phyloP scores from a whole-genome alignment of 2,888 invertebrate species.

The Sicus ferrugineus region DNA sequence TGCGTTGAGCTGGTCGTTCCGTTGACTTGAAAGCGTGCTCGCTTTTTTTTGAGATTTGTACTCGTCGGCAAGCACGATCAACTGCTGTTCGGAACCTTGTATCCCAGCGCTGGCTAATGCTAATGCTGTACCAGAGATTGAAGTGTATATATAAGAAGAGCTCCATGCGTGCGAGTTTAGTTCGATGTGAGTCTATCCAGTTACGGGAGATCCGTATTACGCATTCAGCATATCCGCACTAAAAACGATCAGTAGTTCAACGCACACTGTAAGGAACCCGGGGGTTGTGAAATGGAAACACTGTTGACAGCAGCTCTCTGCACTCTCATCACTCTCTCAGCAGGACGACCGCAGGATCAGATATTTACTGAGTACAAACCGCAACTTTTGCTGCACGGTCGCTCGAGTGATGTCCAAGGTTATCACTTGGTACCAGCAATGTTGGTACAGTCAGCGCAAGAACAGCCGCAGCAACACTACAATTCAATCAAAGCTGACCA shows the following conservation, averaged over 20 bases:
- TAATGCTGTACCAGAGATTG: neutral
- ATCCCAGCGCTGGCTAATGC: neutral
- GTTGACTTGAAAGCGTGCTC: neutral
- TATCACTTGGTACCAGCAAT: neutral
- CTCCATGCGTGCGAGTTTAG: conserved; percentile 25
- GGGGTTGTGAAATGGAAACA: neutral
- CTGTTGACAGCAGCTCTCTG: neutral
- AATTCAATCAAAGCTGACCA: too few species aligned
- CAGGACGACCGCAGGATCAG: neutral
- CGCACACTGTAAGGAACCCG: too few species aligned
- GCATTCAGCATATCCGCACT: too few species aligned
- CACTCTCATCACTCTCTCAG: neutral
- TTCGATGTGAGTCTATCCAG: conserved; percentile 15
- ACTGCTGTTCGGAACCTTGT: conserved; percentile 7
- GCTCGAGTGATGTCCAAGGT: too few species aligned
- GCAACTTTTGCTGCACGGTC: neutral
- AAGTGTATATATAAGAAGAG: conserved; percentile 25
- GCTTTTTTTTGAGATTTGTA: neutral
- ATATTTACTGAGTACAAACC: neutral
- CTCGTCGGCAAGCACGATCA: conserved; percentile 1
- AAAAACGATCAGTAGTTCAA: too few species aligned
- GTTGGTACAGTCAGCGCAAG: neutral
- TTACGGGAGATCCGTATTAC: too few species aligned
- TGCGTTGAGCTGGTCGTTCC: neutral
- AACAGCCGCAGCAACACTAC: too few species aligned